phyloP scores from a whole-genome alignment of 2,888 invertebrate genomes.

The Epistrophe grossulariae region DNA sequence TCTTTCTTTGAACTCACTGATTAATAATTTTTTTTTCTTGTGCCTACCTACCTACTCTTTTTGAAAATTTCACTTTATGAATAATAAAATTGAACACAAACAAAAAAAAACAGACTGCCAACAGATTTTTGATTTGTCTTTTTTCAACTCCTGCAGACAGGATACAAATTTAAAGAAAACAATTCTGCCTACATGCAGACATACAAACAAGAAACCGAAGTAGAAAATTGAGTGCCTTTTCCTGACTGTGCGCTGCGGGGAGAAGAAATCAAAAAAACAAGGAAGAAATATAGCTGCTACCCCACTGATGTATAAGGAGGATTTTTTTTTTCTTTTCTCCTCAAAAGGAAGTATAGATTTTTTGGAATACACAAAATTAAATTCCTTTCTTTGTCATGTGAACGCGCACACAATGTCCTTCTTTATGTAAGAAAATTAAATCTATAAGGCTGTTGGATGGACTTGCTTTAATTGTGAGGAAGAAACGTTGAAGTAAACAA shows the following conservation, averaged over 20 bases:
- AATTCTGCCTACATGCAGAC: not conserved
- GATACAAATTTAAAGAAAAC: constrained; percentile 21
- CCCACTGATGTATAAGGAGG: not conserved
- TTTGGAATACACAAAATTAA: constrained; percentile 46
- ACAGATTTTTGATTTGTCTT: constrained; percentile 57
- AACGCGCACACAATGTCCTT: constrained; percentile 42
- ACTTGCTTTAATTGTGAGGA: not conserved
- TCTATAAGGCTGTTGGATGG: not conserved
- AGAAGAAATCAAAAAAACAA: not conserved
- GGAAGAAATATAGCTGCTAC: too few relatives aligned
- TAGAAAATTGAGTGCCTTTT: constrained; percentile 37
- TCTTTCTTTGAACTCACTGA: constrained; percentile 31
- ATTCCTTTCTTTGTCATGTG: constrained; percentile 48
- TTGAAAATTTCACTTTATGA: constrained; percentile 44
- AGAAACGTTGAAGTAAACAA: too few relatives aligned
- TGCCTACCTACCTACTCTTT: not conserved
- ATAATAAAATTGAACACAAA: constrained; percentile 30
- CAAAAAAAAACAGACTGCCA: constrained; percentile 16
- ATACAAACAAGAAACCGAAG: constrained; percentile 7
- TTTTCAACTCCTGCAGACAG: constrained; percentile 38
- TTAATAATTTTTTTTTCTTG: constrained; percentile 15
- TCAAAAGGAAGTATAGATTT: constrained; percentile 20
- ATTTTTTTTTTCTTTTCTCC: not conserved
- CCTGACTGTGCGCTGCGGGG: not conserved
- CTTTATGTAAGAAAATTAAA: constrained; percentile 6